These are phyloP conservation scores for Troglohyphantes excavatus DNA, from an alignment of 2,888 invertebrate genomes.

Conservation along the genomic window DNA sequence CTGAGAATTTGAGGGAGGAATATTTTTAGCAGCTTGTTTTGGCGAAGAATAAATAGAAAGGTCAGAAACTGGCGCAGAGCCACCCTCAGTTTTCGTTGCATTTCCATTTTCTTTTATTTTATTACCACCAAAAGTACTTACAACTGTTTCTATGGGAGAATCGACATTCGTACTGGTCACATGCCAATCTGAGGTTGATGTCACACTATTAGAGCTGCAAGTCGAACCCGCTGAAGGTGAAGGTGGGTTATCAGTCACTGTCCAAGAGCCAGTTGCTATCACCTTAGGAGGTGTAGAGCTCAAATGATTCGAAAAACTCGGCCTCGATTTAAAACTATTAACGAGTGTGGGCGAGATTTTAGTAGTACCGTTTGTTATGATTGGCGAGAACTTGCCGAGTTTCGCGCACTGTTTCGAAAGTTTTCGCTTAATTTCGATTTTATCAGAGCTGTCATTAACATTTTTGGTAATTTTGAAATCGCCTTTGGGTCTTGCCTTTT, in stretches of 20 bases:
- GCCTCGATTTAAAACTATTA: background rate
- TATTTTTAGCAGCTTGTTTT: background rate
- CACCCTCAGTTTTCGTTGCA: background rate
- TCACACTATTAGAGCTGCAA: slow-evolving; percentile 82
- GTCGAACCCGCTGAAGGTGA: slow-evolving; percentile 82
- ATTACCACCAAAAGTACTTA: background rate
- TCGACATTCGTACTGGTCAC: slow-evolving; percentile 78
- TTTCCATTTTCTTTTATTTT: slow-evolving; percentile 15
- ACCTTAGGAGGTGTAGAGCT: slow-evolving; percentile 76
- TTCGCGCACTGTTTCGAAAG: slow-evolving; percentile 15
- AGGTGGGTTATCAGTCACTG: slow-evolving; percentile 81
- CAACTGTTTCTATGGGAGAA: slow-evolving; percentile 13
- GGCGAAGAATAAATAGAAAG: background rate
- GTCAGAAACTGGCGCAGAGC: background rate
- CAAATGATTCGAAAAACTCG: background rate
- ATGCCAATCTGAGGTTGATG: slow-evolving; percentile 83
- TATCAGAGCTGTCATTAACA: slow-evolving; percentile 17
- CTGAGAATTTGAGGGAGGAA: slow-evolving; percentile 22
- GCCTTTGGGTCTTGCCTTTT: slow-evolving; percentile 18
- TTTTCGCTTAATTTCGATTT: slow-evolving; percentile 41
- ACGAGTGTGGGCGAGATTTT: background rate
- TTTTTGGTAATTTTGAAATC: background rate
- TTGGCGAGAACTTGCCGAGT: slow-evolving; percentile 16
- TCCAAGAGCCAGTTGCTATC: slow-evolving; percentile 82
- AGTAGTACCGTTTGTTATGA: background rate